A percentile compares a stretch with the other conserved stretches of the same genome.
phyloP scores from a whole-genome alignment of 92 coral and sea anemone species.

The Porites divaricata region DNA sequence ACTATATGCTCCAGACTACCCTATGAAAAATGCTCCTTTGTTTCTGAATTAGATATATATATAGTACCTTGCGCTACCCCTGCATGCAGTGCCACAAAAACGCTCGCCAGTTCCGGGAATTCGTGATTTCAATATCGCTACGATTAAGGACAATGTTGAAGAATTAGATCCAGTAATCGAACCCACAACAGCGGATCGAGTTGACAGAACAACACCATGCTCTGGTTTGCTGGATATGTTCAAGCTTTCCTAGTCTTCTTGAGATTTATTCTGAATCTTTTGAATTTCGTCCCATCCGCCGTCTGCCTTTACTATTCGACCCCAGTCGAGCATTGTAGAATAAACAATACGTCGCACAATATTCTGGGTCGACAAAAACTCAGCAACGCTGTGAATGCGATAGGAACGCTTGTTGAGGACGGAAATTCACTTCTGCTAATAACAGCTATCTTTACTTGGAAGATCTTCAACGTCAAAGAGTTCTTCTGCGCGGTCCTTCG shows the following conservation, averaged over 20 bases:
- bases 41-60: too few relatives aligned
- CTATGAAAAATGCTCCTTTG: not conserved
- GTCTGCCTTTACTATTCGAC: slow-evolving; percentile 65
- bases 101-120: not conserved
- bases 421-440: slow-evolving; percentile 56
- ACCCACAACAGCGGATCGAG: not conserved
- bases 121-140: not conserved
- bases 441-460: slow-evolving; percentile 59
- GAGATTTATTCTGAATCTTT: slow-evolving; percentile 56
- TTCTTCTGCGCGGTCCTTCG: slow-evolving; percentile 55
- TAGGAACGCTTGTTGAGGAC: slow-evolving; percentile 60
- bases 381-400: slow-evolving; percentile 44
- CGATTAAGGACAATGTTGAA: not conserved
- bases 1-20: too few relatives aligned
- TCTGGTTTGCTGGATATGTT: slow-evolving; percentile 23
- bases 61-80: not conserved
- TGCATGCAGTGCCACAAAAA: not conserved
- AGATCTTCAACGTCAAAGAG: slow-evolving; percentile 48
- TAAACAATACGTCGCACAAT: slow-evolving; percentile 51
- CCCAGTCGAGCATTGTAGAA: slow-evolving; percentile 62
- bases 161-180: not conserved
- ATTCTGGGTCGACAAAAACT: slow-evolving; percentile 48
- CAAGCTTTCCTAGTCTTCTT: slow-evolving; percentile 45
- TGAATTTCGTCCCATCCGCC: slow-evolving; percentile 53
- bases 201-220: not conserved